Percentiles rank a stretch among this genome's conserved stretches.
These are phyloP conservation scores for Phylloscopus trochilus DNA, from an alignment of 2,113 vertebrate genomes.

Conservation along the genomic window DNA sequence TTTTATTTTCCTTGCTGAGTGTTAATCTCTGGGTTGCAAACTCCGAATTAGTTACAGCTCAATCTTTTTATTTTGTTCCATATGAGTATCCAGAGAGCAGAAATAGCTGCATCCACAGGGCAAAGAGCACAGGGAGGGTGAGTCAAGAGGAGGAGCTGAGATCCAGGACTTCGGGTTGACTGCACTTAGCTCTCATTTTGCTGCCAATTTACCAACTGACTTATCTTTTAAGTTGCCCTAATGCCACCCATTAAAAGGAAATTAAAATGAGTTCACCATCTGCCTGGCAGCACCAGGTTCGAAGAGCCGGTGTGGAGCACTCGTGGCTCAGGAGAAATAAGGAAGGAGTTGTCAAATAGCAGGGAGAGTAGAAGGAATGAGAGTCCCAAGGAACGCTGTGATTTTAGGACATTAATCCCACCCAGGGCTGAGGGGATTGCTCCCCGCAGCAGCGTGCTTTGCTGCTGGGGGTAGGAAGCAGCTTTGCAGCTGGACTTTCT, in stretches of 20 bases:
- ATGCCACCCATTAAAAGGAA: not conserved
- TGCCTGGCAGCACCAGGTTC: not conserved
- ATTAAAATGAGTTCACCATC: not conserved
- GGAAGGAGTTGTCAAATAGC: not conserved
- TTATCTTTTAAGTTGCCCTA: not conserved
- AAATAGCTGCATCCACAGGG: not conserved
- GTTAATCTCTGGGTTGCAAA: not conserved
- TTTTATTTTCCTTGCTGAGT: not conserved
- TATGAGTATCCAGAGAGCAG: not conserved
- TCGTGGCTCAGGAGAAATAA: not conserved
- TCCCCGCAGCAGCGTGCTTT: not conserved
- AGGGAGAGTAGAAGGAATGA: not conserved
- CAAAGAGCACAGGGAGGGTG: not conserved
- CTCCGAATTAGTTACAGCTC: not conserved
- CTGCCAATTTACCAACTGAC: not conserved
- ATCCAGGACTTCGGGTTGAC: not conserved
- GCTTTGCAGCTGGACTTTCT: constrained; percentile 3
- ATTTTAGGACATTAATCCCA: not conserved
- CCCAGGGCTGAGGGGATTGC: not conserved
- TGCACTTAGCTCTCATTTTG: not conserved
- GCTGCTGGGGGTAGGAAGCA: not conserved
- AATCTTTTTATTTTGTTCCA: fast-evolving
- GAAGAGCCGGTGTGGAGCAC: not conserved
- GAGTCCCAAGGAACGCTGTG: not conserved
- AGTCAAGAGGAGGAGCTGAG: not conserved